phyloP scores from a whole-genome alignment of 2,797 vertebrate genomes.

The Pyrocephalus nanus region DNA sequence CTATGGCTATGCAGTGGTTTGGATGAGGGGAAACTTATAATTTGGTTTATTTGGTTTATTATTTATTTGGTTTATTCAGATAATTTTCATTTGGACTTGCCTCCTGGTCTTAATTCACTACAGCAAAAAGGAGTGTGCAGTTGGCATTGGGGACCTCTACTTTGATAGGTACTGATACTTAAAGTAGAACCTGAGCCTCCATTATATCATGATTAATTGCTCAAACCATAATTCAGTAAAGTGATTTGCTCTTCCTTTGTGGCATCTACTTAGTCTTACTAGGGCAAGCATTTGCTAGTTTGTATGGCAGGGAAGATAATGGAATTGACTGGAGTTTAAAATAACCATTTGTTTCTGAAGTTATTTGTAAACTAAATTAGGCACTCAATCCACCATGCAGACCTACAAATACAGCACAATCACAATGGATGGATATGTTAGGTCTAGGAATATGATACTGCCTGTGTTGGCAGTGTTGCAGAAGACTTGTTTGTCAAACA shows the following conservation, averaged over 20 bases:
- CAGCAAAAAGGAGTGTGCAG: background rate
- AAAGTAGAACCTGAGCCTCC: background rate
- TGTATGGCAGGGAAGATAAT: background rate
- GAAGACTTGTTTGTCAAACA: background rate
- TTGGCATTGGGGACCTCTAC: background rate
- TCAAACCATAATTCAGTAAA: background rate
- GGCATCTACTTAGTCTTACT: background rate
- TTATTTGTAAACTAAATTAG: background rate
- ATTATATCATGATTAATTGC: background rate
- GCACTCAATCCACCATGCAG: fast-evolving
- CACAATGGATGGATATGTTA: background rate
- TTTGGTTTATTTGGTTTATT: background rate
- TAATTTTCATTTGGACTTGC: background rate
- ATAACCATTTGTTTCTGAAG: background rate
- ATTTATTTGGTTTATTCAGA: background rate
- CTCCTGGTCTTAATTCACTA: background rate
- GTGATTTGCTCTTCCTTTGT: background rate
- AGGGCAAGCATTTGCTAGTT: background rate
- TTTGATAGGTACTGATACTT: background rate
- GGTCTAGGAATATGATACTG: background rate
- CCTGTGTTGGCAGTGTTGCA: background rate
- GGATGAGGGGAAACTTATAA: background rate
- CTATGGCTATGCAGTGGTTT: background rate
- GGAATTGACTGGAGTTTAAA: background rate
- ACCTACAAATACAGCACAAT: background rate